Base-by-base conservation (phyloP, 1,140 invertebrate genomes). In the Battus philenor region DNA sequence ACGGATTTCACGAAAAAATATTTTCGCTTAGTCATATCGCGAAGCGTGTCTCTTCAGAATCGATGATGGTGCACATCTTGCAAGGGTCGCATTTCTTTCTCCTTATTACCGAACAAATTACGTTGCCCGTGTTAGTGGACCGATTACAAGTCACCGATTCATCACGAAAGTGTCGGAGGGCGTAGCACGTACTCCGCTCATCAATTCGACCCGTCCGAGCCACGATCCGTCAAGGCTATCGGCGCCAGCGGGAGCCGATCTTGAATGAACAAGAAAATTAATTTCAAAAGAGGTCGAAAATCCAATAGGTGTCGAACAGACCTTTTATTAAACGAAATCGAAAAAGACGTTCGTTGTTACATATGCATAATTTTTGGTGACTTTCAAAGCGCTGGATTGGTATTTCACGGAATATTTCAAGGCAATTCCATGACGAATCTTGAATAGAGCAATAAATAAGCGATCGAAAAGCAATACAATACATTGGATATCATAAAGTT, bases 151-250 rank as follows among this genome's bases (percentile, higher is more conserved):
- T 54, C 56, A 59, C 38, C 68, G 73, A 81, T 81, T 71, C 66
- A 81, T 81, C 72, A 77, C 49, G 44, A 47, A 20, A 48, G 62
- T 60, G 60, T 58, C 54, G 45, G 52, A 45, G 48, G 54, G 52
- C 58, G 58, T 45, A 47, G 73, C 78, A 82, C 78, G 78, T 77
- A 70, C 59, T 68, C 44, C 54, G 53, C 57, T 60, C 78, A 82
- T 82, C 68, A 67, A 82, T 79, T 66, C 47, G 41, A 44, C 33
- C 63, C 71, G 64, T 61, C 62, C 64, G 50, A 52, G 51, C 58
- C 54, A 50, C 72, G 66, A 82, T 79, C 75, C 54, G 62, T 82
- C 78, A 78, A 67, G 62, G 78, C 59, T 79, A 82, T 82, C 78
- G 67, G 53, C 50, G 56, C 52, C 38, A 36, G 47, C 51, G 39